A percentile compares a stretch with the other conserved stretches of the same genome.
phyloP scores from a whole-genome alignment of 2,888 invertebrate genomes.

The Cantharis rustica region DNA sequence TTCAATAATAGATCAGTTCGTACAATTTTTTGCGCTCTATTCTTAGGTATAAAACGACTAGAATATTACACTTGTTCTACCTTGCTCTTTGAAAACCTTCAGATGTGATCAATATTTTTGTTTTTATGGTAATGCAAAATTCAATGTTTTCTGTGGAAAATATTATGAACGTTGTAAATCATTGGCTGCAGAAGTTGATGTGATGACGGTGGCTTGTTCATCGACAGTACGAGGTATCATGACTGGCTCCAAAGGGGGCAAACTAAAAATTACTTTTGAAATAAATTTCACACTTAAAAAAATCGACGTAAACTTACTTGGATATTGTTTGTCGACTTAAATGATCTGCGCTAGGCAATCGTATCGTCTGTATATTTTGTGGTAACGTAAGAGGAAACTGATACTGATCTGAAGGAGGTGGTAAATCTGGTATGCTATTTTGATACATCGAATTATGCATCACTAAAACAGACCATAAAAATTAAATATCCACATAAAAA shows the following conservation, averaged over 20 bases:
- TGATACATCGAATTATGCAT: conserved; percentile 28
- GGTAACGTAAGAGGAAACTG: conserved; percentile 35
- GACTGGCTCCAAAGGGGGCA: conserved; percentile 64
- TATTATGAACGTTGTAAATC: conserved; percentile 20
- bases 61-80: conserved; percentile 11
- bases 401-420: conserved; percentile 33
- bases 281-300: neutral
- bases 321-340: conserved; percentile 32
- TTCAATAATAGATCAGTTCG: neutral
- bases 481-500: too few relatives aligned
- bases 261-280: conserved; percentile 54
- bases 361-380: conserved; percentile 18
- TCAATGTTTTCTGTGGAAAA: neutral
- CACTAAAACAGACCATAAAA: conserved; percentile 10
- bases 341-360: conserved; percentile 32
- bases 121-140: neutral
- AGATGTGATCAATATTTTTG: neutral
- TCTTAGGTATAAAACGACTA: conserved; percentile 25
- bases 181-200: conserved; percentile 45
- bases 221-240: conserved; percentile 47
- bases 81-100: neutral
- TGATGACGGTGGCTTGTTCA: conserved; percentile 52
- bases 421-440: conserved; percentile 27
- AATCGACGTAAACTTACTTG: conserved; percentile 19
- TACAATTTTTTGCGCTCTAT: neutral